Evolutionary conservation across 2,888 invertebrate species (phyloP), one percentile per base, ranked within the genome.

Genomic region (Nudaria mundana): DNA sequence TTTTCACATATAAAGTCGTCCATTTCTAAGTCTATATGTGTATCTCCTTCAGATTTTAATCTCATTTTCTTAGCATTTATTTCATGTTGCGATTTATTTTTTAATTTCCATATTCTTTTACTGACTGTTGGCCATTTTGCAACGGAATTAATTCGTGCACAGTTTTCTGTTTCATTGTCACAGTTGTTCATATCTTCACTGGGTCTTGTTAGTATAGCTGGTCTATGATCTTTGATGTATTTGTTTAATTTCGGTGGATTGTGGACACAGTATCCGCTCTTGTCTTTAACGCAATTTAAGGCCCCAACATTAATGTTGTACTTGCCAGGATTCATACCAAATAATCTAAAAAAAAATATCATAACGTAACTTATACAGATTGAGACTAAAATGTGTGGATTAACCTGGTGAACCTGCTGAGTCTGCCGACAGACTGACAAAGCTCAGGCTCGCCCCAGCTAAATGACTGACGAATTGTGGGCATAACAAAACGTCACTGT

Each of bases 261-360:
- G 52, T 88, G 87, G 25, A 69, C 50, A 48, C 87, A 88, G 53
- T 67, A 65, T 1, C 86, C 86, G 39, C 82, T 76, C 47, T 72
- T 71, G 47, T 84, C 79, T 59, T 82, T 85, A 2, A 78, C 71
- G 48, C 87, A 88, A 40, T 66, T 73, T 15, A 88, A 63, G 1
- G 82, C 84, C 15, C 81, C 79, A 35, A 83, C 70, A 42, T 85
- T 77, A 1, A 88, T 52, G 41, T 76, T 74, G 55, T 88, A 86
- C 48, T 81, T 76, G 10, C 87, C 87, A 15, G 87, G 76, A 34
- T 62, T 74, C 62, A 87, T 70, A 6, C 78, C 86, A 45, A 88
- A 73, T 58, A 86, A 66, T 40, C 87, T 88, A 66, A 33, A 76
- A 67, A 45, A 37, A 13, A 38, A 7, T 12, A 36, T 22, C 18